A percentile compares a stretch with the other conserved stretches of the same genome.
phyloP scores from a whole-genome alignment of 1,140 invertebrate species.

The Bombus affinis region DNA sequence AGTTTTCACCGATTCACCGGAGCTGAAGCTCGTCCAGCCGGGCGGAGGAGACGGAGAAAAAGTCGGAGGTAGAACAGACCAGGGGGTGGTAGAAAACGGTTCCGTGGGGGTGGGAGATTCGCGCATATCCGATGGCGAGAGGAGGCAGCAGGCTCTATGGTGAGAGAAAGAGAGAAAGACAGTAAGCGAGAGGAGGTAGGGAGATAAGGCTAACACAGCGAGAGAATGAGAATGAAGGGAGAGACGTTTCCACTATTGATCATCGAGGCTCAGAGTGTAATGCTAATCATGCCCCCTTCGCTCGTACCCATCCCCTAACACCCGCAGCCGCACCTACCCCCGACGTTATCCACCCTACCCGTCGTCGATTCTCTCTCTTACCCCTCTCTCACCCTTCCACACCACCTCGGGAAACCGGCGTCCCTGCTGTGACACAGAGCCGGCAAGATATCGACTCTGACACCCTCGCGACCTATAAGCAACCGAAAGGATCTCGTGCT shows the following conservation, averaged over 20 bases:
- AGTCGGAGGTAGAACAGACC: slow-evolving; percentile 49
- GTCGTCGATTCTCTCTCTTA: slow-evolving; percentile 67
- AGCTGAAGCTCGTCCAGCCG: slow-evolving; percentile 21
- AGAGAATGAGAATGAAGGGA: slow-evolving; percentile 81
- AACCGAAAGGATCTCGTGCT: slow-evolving; percentile 46
- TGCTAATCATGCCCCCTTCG: slow-evolving; percentile 81
- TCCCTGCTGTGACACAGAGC: slow-evolving; percentile 77
- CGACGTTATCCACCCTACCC: slow-evolving; percentile 59
- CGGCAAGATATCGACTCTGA: slow-evolving; percentile 81
- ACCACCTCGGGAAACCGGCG: slow-evolving; percentile 39
- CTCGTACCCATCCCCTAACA: slow-evolving; percentile 71
- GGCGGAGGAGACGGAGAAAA: slow-evolving; percentile 48
- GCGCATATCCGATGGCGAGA: slow-evolving; percentile 78
- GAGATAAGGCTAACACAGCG: slow-evolving; percentile 80
- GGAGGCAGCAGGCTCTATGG: slow-evolving; percentile 55
- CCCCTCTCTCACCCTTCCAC: slow-evolving; percentile 55
- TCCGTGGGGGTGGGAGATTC: slow-evolving; percentile 72
- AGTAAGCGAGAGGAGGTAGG: slow-evolving; percentile 68
- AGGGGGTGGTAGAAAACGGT: slow-evolving; percentile 61
- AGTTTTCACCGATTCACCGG: slow-evolving; percentile 23
- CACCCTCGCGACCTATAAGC: slow-evolving; percentile 72
- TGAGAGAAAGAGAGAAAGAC: slow-evolving; percentile 47
- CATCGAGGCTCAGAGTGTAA: slow-evolving; percentile 83
- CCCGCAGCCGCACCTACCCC: slow-evolving; percentile 70
- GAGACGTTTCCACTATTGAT: slow-evolving; percentile 83